Evolutionary conservation across 2,113 vertebrate species (phyloP).

Genomic region (Polypterus bichir): DNA sequence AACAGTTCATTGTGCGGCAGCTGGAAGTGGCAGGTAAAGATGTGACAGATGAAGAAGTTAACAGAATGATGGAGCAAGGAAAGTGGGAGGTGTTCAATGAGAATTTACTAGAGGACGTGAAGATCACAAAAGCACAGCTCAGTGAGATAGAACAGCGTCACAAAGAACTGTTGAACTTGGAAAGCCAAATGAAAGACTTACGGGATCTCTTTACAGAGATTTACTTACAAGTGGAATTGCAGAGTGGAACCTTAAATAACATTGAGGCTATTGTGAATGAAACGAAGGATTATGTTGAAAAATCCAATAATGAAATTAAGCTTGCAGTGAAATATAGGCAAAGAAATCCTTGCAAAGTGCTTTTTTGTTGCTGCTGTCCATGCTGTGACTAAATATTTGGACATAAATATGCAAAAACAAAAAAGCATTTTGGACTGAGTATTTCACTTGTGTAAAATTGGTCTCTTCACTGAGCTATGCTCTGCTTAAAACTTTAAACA

Average conservation of each 20-base stretch:
- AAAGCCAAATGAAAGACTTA: conserved; percentile 81
- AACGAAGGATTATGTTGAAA: conserved; percentile 68
- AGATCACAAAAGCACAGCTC: conserved; percentile 74
- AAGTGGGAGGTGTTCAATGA: conserved; percentile 94
- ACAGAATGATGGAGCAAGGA: conserved; percentile 76
- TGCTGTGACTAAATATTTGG: conserved; percentile 39
- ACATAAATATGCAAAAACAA: not conserved
- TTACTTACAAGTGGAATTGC: conserved; percentile 75
- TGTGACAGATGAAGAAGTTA: conserved; percentile 71
- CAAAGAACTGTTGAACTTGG: conserved; percentile 74
- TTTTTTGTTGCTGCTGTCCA: conserved; percentile 83
- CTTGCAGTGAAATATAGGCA: conserved; percentile 69
- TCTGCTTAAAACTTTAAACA: not conserved
- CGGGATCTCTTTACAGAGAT: conserved; percentile 78
- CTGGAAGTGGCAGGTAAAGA: conserved; percentile 78
- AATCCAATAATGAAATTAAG: conserved; percentile 72
- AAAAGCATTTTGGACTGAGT: not conserved
- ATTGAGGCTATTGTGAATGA: conserved; percentile 71
- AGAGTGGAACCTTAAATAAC: conserved; percentile 70
- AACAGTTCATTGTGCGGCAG: conserved; percentile 78
- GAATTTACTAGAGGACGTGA: conserved; percentile 74
- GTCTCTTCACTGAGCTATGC: not conserved
- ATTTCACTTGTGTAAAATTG: not conserved
- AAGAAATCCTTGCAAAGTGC: conserved; percentile 63
- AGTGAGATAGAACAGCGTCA: conserved; percentile 89